phyloP scores from a whole-genome alignment of 2,888 invertebrate species.

The Glyphotaelius pellucidus region DNA sequence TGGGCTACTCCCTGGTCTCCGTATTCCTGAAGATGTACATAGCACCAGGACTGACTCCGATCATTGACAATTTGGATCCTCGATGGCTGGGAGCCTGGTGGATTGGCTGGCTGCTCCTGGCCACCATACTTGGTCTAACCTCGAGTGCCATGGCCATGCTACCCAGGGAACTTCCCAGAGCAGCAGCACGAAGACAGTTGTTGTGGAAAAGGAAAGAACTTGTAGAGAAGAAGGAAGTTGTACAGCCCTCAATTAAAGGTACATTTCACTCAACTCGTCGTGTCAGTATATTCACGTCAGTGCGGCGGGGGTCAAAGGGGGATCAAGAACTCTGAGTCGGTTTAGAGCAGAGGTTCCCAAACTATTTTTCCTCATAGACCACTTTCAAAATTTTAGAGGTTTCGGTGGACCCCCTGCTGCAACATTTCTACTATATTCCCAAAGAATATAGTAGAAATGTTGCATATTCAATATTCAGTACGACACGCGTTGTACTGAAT shows the following conservation, averaged over 20 bases:
- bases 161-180: constrained; percentile 83
- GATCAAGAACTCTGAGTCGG: background rate
- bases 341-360: too few relatives aligned
- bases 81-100: constrained; percentile 92
- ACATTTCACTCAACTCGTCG: background rate
- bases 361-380: too few relatives aligned
- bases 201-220: constrained; percentile 65
- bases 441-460: too few relatives aligned
- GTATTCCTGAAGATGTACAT: constrained; percentile 82
- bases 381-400: too few relatives aligned
- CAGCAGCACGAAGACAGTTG: constrained; percentile 75
- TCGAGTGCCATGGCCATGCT: constrained; percentile 82
- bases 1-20: constrained; percentile 82
- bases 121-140: constrained; percentile 77
- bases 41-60: constrained; percentile 80
- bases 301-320: background rate
- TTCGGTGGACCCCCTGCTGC: too few relatives aligned
- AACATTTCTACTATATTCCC: too few relatives aligned
- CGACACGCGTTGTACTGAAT: too few relatives aligned
- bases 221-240: constrained; percentile 67
- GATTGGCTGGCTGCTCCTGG: constrained; percentile 84
- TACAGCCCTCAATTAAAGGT: constrained; percentile 73
- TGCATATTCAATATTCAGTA: too few relatives aligned
- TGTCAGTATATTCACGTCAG: background rate
- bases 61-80: constrained; percentile 82